phyloP scores from a whole-genome alignment of 2,888 invertebrate genomes.

The Acleris holmiana region DNA sequence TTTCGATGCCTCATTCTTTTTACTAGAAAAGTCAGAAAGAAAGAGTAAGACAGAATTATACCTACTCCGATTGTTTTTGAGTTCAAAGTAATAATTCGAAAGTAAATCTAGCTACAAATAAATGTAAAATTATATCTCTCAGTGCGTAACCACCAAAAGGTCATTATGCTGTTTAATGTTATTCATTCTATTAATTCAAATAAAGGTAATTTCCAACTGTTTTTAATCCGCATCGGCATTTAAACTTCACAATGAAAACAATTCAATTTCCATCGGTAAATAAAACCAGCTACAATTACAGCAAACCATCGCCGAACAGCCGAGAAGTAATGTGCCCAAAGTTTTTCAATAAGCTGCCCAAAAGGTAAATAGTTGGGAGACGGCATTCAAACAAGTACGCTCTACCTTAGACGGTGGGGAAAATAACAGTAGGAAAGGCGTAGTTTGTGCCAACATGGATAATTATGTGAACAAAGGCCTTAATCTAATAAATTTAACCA shows the following conservation, averaged over 20 bases:
- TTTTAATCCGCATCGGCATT: background rate
- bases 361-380: conserved; percentile 68
- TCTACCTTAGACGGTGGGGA: conserved; percentile 2
- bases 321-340: conserved; percentile 67
- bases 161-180: too few species aligned
- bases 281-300: conserved; percentile 29
- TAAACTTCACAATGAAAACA: conserved; percentile 1
- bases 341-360: conserved; percentile 74
- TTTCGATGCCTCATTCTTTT: too few species aligned
- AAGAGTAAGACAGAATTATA: too few species aligned
- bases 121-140: too few species aligned
- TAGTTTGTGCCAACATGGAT: background rate
- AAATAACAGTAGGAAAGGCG: background rate
- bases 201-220: background rate
- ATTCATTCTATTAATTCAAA: too few species aligned
- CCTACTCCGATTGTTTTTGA: too few species aligned
- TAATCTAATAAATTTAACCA: too few species aligned
- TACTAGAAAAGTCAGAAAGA: too few species aligned
- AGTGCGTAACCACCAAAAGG: too few species aligned
- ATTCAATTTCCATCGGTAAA: conserved; percentile 10
- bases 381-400: conserved; percentile 59
- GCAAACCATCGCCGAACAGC: conserved; percentile 17
- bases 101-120: too few species aligned
- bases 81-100: too few species aligned
- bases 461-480: too few species aligned